These are phyloP conservation scores for Tenthredo mesomela DNA, from an alignment of 2,888 invertebrate genomes.

Conservation along the genomic window DNA sequence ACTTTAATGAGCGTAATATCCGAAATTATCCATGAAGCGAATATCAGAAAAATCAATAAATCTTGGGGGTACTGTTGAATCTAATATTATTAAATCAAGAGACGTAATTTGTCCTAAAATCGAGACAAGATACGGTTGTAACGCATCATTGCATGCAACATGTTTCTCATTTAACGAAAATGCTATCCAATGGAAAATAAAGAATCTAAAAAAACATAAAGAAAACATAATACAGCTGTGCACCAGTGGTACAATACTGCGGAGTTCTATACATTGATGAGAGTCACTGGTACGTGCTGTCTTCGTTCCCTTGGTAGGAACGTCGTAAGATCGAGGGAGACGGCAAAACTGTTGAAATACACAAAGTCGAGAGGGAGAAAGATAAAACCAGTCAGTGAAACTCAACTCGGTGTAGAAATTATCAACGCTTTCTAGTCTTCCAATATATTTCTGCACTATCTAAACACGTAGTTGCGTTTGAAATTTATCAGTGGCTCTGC, in stretches of 20 bases:
- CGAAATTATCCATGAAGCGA: conserved; percentile 16
- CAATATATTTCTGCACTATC: not conserved
- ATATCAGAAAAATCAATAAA: conserved; percentile 26
- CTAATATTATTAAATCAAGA: conserved; percentile 15
- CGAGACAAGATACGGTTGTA: not conserved
- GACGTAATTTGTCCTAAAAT: not conserved
- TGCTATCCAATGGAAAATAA: not conserved
- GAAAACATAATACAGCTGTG: conserved; percentile 36
- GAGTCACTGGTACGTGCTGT: conserved; percentile 31
- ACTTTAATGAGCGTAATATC: not conserved
- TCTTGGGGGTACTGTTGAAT: conserved; percentile 5
- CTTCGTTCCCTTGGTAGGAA: conserved; percentile 2
- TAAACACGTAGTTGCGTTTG: conserved; percentile 10
- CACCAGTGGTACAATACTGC: not conserved
- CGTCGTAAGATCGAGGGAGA: conserved; percentile 16
- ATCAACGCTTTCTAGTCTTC: conserved; percentile 26
- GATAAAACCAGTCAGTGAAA: conserved; percentile 44
- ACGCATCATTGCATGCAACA: not conserved
- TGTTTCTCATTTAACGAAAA: not conserved
- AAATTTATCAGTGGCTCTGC: conserved; percentile 5
- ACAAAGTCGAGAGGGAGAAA: conserved; percentile 20
- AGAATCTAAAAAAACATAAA: not conserved
- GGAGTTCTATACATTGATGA: conserved; percentile 17
- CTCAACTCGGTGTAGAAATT: conserved; percentile 34
- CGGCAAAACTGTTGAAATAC: conserved; percentile 4